Evolutionary conservation across 2,797 vertebrate species (phyloP).

Genomic region (Craterocephalus amniculus): DNA sequence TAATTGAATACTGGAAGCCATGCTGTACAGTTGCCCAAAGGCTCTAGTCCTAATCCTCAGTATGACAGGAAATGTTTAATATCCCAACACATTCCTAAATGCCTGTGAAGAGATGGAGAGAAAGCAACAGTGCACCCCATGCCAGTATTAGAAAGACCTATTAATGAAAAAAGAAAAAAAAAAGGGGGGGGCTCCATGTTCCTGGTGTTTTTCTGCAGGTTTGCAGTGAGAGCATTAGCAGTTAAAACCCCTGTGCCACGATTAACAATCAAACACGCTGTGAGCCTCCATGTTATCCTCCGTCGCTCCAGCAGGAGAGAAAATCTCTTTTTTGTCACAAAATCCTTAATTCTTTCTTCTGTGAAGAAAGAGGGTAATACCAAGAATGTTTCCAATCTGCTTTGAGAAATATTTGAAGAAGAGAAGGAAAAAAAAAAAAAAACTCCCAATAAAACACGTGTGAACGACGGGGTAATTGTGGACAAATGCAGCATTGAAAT

Average conservation of each 20-base stretch:
- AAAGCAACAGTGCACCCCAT: constrained; percentile 69
- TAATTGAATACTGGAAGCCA: constrained; percentile 74
- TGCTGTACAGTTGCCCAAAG: constrained; percentile 73
- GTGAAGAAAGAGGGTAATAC: constrained; percentile 85
- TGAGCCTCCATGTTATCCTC: constrained; percentile 87
- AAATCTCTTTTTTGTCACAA: constrained; percentile 90
- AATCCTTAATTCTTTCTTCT: constrained; percentile 90
- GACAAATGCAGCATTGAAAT: constrained; percentile 99
- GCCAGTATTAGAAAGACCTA: constrained; percentile 80
- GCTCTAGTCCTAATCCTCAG: constrained; percentile 76
- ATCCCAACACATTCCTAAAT: constrained; percentile 76
- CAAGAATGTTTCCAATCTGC: constrained; percentile 90
- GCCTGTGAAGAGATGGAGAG: constrained; percentile 65
- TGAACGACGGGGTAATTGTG: constrained; percentile 99
- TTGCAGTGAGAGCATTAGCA: constrained; percentile 85
- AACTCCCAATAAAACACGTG: constrained; percentile 95
- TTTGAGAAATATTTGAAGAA: constrained; percentile 90
- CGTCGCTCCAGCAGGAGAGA: constrained; percentile 84
- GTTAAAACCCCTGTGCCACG: constrained; percentile 84
- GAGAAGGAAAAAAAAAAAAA: constrained; percentile 69
- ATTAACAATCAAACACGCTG: constrained; percentile 89
- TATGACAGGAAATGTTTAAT: constrained; percentile 80
- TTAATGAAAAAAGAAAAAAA: constrained; percentile 75
- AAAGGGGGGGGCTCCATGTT: constrained; percentile 63
- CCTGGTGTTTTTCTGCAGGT: constrained; percentile 86